phyloP scores from a whole-genome alignment of 2,888 invertebrate genomes.

The Habroteleia sp. region DNA sequence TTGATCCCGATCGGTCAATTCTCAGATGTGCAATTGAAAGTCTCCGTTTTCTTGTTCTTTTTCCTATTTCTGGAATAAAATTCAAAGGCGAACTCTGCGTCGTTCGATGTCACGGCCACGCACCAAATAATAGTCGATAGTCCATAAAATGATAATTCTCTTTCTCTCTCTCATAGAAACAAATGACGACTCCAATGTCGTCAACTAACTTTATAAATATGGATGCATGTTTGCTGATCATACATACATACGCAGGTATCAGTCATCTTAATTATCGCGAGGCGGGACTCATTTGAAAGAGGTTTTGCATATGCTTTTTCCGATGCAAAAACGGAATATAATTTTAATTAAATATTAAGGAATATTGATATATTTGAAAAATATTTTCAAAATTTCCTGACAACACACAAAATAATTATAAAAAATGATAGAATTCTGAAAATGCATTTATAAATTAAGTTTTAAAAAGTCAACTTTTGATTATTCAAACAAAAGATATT shows the following conservation, averaged over 20 bases:
- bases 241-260: constrained; percentile 1
- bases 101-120: constrained; percentile 31
- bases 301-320: constrained; percentile 12
- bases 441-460: no score
- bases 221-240: constrained; percentile 20
- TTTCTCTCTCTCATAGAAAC: constrained; percentile 7
- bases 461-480: no score
- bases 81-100: background rate
- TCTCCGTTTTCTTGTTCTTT: background rate
- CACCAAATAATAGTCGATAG: constrained; percentile 19
- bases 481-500: no score
- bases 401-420: no score
- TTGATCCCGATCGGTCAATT: no score
- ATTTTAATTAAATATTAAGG: no score
- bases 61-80: no score
- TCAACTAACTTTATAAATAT: constrained; percentile 36
- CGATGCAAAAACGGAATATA: no score
- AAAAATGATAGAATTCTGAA: no score
- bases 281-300: constrained; percentile 10
- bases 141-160: constrained; percentile 26
- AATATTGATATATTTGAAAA: no score
- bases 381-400: no score
- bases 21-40: no score
- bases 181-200: constrained; percentile 26
- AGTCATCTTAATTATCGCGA: constrained; percentile 15